Evolutionary conservation across 2,888 invertebrate genomes (phyloP).

Genomic region (Callimorpha dominula): DNA sequence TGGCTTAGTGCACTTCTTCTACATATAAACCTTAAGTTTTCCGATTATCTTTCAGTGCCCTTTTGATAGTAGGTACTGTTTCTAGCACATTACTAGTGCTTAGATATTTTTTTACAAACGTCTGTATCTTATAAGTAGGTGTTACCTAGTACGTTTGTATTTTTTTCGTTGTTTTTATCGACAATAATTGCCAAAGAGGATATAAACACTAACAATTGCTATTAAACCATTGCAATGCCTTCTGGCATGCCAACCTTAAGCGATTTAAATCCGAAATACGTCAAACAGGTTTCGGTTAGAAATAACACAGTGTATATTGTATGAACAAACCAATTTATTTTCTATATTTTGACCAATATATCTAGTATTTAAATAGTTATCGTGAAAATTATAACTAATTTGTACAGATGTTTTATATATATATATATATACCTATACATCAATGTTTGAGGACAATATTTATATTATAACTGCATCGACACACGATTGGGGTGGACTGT

Average conservation of each 20-base stretch:
- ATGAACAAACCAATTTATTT: constrained; percentile 63
- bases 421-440: constrained; percentile 26
- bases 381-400: constrained; percentile 48
- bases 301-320: constrained; percentile 12
- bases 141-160: not conserved
- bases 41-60: no score
- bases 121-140: not conserved
- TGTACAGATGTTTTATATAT: constrained; percentile 51
- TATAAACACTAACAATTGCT: no score
- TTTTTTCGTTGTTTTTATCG: no score
- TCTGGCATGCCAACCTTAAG: no score
- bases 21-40: no score
- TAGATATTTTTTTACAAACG: not conserved
- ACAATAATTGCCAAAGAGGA: no score
- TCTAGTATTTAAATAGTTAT: constrained; percentile 46
- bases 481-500: not conserved
- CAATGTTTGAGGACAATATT: not conserved
- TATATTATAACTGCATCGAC: not conserved
- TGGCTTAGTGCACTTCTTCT: no score
- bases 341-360: constrained; percentile 50
- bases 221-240: no score
- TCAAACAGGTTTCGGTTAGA: not conserved
- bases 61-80: not conserved
- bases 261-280: not conserved
- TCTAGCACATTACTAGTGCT: not conserved